A percentile compares a stretch with the other conserved stretches of the same genome.
Conservation (phyloP, 1,140 invertebrate genomes). For the Drosophila chauvacae region DNA sequence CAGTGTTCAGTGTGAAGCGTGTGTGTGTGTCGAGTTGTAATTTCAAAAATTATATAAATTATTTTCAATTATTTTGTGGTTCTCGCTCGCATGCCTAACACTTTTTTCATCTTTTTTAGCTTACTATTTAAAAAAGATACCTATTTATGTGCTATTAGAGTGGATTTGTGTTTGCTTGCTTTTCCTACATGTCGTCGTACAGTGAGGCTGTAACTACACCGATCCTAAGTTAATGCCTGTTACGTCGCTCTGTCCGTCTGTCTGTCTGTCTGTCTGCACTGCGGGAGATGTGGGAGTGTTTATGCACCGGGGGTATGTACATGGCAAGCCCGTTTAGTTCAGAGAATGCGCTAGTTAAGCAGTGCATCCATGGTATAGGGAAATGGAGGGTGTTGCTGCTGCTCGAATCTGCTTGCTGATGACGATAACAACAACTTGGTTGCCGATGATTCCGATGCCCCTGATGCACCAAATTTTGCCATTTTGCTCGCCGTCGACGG, state of each 20-base stretch:
- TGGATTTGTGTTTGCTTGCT: constrained; percentile 65
- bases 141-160: constrained; percentile 81
- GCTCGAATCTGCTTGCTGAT: constrained; percentile 65
- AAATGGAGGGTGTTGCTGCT: constrained; percentile 85
- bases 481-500: constrained; percentile 80
- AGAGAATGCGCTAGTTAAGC: constrained; percentile 85
- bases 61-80: constrained; percentile 76
- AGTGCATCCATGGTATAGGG: constrained; percentile 88
- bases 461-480: constrained; percentile 42
- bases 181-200: constrained; percentile 57
- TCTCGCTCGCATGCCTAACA: constrained; percentile 58
- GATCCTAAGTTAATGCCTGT: constrained; percentile 65
- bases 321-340: constrained; percentile 74
- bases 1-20: constrained; percentile 11
- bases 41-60: constrained; percentile 69
- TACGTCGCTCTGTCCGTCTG: not conserved
- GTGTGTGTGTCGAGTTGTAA: constrained; percentile 62
- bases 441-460: constrained; percentile 52
- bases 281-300: constrained; percentile 16
- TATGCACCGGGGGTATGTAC: constrained; percentile 64
- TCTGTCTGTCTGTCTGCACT: not conserved
- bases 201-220: constrained; percentile 68
- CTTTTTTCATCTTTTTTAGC: constrained; percentile 79
- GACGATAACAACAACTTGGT: constrained; percentile 70
- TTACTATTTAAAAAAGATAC: constrained; percentile 78